phyloP scores from a whole-genome alignment of 2,888 invertebrate species.

The Volucella inanis region DNA sequence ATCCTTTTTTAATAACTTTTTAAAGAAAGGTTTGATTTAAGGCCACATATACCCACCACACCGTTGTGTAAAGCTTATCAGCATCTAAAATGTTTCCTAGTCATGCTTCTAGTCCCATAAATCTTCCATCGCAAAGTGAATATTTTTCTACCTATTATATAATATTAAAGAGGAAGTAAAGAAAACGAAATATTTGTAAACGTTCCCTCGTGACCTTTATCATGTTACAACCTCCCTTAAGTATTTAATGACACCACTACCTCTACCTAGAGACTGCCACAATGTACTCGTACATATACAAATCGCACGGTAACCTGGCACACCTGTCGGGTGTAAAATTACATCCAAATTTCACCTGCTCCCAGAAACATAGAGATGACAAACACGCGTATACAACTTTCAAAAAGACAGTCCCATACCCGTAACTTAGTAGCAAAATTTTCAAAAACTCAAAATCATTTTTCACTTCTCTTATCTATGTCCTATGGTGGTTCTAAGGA shows the following conservation, averaged over 20 bases:
- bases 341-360: constrained; percentile 62
- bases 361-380: constrained; percentile 34
- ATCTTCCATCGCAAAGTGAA: no score
- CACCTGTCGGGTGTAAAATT: constrained; percentile 56
- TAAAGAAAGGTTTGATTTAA: no score
- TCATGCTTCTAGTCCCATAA: no score
- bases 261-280: not conserved
- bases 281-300: not conserved
- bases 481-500: constrained; percentile 36
- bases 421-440: not conserved
- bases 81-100: no score
- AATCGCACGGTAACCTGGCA: not conserved
- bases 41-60: no score
- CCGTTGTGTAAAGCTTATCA: no score
- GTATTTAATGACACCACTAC: constrained; percentile 50
- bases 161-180: no score
- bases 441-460: constrained; percentile 44
- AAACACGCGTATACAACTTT: constrained; percentile 31
- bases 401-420: not conserved
- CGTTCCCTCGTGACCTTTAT: constrained; percentile 7
- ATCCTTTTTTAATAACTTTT: no score
- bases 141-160: no score
- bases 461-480: constrained; percentile 52
- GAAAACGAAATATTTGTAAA: no score
- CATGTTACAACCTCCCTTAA: constrained; percentile 49